Evolutionary conservation across 1,140 invertebrate genomes (phyloP).

Genomic region (Meloidogyne chitwoodi): DNA sequence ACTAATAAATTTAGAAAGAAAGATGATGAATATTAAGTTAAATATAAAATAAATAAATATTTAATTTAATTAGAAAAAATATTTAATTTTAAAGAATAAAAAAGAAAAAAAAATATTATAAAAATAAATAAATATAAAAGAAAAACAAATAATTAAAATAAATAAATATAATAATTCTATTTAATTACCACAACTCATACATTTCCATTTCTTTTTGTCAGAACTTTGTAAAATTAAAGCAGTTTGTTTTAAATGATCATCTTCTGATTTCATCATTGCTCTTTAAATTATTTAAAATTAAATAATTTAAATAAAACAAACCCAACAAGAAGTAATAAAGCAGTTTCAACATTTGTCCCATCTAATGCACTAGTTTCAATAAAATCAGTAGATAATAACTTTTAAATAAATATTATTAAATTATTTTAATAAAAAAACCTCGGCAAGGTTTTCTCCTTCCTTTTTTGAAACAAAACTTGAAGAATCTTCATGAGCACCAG

Average conservation of each 20-base stretch:
- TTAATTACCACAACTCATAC: conserved; percentile 26
- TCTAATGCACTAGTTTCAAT: conserved; percentile 49
- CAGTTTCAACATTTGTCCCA: conserved; percentile 46
- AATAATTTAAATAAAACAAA: conserved; percentile 7
- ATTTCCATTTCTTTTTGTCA: conserved; percentile 23
- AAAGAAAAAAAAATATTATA: not conserved
- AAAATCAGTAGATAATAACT: conserved; percentile 45
- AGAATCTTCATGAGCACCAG: not conserved
- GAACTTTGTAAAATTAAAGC: conserved; percentile 36
- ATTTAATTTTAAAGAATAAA: too few species aligned
- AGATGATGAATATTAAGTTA: too few species aligned
- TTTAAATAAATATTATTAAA: conserved; percentile 2
- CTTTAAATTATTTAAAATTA: conserved; percentile 25
- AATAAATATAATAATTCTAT: not conserved
- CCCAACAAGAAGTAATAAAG: conserved; percentile 46
- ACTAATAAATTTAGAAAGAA: too few species aligned
- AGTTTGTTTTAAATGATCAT: conserved; percentile 44
- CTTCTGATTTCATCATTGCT: conserved; percentile 50
- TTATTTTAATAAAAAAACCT: conserved; percentile 32
- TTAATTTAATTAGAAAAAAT: too few species aligned
- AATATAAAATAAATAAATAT: too few species aligned
- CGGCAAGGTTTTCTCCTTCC: conserved; percentile 44
- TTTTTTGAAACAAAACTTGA: conserved; percentile 39
- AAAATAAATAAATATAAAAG: too few species aligned
- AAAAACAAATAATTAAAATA: not conserved